Evolutionary conservation across 2,113 vertebrate species (phyloP), one percentile per base, ranked within the genome.

Genomic region (Xiphorhynchus elegans): DNA sequence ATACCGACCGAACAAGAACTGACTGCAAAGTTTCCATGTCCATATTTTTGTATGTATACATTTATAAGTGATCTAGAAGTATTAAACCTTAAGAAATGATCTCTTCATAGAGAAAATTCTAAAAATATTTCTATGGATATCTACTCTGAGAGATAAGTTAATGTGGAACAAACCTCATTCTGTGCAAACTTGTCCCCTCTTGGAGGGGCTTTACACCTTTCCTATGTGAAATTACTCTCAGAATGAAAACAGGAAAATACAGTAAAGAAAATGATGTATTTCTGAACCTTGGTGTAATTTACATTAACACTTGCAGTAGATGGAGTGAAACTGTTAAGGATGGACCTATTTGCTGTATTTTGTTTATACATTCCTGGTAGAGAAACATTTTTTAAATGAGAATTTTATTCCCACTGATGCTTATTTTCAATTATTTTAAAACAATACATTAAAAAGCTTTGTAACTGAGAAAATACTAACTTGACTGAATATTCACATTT

Each of bases 341-440:
- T 37, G 23, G 37, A 64, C 15, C 33, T 13, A 35, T 93, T 92
- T 82, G 20, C 62, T 60, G 10, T 72, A 60, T 89, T 94, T 90
- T 88, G 50, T 79, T 92, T 64, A 62, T 80, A 78, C 44, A 75
- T 78, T 88, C 28, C 25, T 73, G 39, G 29, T 49, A 18, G 64
- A 94, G 92, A 90, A 96, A 94, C n/a, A 60, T 93, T 87, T 96
- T 95, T 74, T 28, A 95, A 92, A 93, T 75, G 68, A 94, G 26
- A n/a, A 80, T 91, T 87, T 96, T 94, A 93, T 96, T 93, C 67
- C 79, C 49, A 52, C 28, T 64, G 69, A 97, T 93, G 62, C 16
- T 52, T 93, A 62, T 82, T 96, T 96, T 87, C 76, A 94, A 95
- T 97, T 95, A 95, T 96, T 96, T 87, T 96, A 94, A 97, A 95